These are phyloP conservation scores for Ibycter americanus DNA, from an alignment of 2,797 vertebrate species.

Conservation along the genomic window DNA sequence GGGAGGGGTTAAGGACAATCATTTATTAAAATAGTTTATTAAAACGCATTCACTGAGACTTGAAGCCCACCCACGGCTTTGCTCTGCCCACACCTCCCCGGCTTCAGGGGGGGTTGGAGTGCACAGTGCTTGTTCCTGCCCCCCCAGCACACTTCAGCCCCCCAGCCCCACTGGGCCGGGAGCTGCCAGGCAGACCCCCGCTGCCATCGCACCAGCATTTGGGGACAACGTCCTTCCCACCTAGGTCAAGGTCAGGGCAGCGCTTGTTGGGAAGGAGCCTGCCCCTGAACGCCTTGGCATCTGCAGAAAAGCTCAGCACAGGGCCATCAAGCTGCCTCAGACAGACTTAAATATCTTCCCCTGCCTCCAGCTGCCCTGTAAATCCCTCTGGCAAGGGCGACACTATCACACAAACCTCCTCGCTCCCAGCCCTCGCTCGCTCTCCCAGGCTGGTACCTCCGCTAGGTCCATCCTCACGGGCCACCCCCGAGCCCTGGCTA, in stretches of 20 bases:
- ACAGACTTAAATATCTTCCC: neutral
- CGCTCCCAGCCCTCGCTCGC: accelerated
- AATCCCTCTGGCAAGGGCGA: neutral
- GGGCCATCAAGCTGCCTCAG: neutral
- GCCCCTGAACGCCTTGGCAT: accelerated
- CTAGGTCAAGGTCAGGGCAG: neutral
- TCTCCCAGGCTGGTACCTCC: neutral
- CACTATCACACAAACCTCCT: neutral
- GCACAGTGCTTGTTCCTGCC: neutral
- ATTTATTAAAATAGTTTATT: neutral
- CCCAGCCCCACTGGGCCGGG: neutral
- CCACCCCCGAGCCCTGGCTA: neutral
- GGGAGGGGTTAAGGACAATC: neutral
- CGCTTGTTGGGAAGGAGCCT: neutral
- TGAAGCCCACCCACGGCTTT: neutral
- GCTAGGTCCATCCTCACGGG: neutral
- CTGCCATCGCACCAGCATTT: neutral
- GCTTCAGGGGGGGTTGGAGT: neutral
- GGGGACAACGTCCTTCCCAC: neutral
- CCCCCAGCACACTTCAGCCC: neutral
- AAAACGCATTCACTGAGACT: neutral
- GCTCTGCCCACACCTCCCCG: neutral
- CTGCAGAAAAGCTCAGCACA: neutral
- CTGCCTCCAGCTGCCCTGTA: neutral
- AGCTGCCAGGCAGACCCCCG: neutral